phyloP scores from a whole-genome alignment of 2,113 vertebrate species.

The Chaenogobius annularis region DNA sequence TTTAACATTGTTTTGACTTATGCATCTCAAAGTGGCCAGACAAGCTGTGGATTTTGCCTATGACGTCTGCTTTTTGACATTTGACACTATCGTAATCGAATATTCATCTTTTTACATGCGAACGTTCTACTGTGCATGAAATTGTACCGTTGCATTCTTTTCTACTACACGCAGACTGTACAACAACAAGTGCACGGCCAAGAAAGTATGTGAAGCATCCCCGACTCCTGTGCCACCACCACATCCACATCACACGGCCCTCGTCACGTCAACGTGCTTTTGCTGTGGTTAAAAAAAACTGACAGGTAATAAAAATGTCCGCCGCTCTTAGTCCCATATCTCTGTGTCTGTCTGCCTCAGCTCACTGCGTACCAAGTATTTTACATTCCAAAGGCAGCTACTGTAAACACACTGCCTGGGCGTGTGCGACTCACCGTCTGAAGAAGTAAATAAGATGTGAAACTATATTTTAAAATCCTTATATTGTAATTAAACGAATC shows the following conservation, averaged over 20 bases:
- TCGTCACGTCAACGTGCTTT: neutral
- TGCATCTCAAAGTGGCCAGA: no score
- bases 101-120: neutral
- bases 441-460: neutral
- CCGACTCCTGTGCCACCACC: neutral
- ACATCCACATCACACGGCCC: neutral
- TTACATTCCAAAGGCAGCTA: constrained; percentile 8
- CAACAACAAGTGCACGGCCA: neutral
- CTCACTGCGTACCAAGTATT: neutral
- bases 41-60: no score
- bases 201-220: neutral
- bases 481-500: constrained; percentile 4
- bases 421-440: neutral
- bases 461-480: neutral
- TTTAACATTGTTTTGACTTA: no score
- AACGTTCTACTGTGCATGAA: neutral
- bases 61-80: no score
- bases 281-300: constrained; percentile 2
- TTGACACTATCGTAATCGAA: neutral
- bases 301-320: constrained; percentile 14
- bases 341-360: constrained; percentile 1
- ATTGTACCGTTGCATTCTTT: neutral
- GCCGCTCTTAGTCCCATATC: neutral
- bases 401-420: constrained; percentile 5
- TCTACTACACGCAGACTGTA: neutral